These are phyloP conservation scores for Rhabditoides inermis DNA, from an alignment of 2,888 invertebrate genomes.

Conservation along the genomic window DNA sequence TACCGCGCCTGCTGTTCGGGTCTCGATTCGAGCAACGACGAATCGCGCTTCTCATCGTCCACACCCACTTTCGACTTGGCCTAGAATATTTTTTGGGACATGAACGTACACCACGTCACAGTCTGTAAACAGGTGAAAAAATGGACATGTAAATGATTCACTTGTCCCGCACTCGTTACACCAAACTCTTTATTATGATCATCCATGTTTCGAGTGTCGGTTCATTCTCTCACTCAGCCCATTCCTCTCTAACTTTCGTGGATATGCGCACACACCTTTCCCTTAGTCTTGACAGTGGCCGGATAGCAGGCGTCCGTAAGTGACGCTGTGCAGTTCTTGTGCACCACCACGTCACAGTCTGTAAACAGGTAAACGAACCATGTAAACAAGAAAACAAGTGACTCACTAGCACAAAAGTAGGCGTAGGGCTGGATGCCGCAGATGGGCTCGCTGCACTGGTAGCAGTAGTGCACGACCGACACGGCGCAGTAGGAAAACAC, in stretches of 20 bases:
- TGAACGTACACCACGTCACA: too few species aligned
- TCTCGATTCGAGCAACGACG: too few species aligned
- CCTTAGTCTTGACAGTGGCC: conserved; percentile 17
- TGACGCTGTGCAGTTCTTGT: conserved; percentile 70
- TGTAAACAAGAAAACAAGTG: background rate
- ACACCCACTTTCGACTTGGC: too few species aligned
- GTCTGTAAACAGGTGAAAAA: too few species aligned
- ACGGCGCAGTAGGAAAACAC: conserved; percentile 80
- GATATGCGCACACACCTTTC: conserved; percentile 4
- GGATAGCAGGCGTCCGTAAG: conserved; percentile 73
- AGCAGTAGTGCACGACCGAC: conserved; percentile 80
- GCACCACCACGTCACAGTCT: conserved; percentile 81
- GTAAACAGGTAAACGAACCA: conserved; percentile 32
- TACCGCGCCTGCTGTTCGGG: too few species aligned
- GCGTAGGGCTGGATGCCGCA: conserved; percentile 95
- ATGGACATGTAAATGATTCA: too few species aligned
- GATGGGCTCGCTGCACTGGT: conserved; percentile 81
- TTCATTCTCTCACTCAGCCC: background rate
- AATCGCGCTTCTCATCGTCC: too few species aligned
- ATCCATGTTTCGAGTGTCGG: too few species aligned
- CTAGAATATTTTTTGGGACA: too few species aligned
- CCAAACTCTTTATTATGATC: too few species aligned
- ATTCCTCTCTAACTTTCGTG: background rate
- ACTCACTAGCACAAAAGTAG: conserved; percentile 79
- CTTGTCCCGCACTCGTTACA: too few species aligned